phyloP scores from a whole-genome alignment of 2,888 invertebrate genomes.

The Rutpela maculata region DNA sequence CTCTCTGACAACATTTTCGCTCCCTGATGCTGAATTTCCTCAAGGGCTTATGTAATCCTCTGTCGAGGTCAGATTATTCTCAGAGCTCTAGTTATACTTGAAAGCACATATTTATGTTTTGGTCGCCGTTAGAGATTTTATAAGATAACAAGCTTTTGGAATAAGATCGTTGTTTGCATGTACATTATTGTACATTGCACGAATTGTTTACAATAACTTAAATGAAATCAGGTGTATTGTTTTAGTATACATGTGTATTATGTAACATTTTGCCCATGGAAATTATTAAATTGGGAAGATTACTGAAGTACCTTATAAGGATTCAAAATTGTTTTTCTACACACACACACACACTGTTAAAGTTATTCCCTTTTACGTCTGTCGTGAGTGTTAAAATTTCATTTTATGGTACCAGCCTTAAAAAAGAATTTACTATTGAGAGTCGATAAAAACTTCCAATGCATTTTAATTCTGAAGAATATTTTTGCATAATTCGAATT shows the following conservation, averaged over 20 bases:
- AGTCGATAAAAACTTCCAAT: too few species aligned
- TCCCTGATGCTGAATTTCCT: slow-evolving; percentile 38
- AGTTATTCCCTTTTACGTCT: too few species aligned
- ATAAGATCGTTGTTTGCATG: not conserved
- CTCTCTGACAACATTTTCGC: slow-evolving; percentile 13
- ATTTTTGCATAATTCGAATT: too few species aligned
- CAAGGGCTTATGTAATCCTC: slow-evolving; percentile 30
- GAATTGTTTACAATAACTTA: not conserved
- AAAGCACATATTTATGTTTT: slow-evolving; percentile 37
- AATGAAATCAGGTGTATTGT: not conserved
- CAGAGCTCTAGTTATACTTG: slow-evolving; percentile 29
- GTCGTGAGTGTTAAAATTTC: too few species aligned
- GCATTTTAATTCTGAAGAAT: too few species aligned
- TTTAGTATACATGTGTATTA: not conserved
- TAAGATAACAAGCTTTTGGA: not conserved
- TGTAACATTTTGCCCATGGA: too few species aligned
- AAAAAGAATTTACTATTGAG: too few species aligned
- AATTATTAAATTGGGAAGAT: too few species aligned
- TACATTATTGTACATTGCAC: not conserved
- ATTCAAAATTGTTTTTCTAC: too few species aligned
- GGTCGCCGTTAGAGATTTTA: slow-evolving; percentile 24
- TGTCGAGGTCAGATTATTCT: slow-evolving; percentile 40
- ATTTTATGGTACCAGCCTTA: too few species aligned
- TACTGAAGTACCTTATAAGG: too few species aligned
- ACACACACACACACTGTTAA: too few species aligned